Evolutionary conservation across 2,113 vertebrate species (phyloP), one percentile per base, ranked within the genome.

Genomic region (Notarius quadriscutis): DNA sequence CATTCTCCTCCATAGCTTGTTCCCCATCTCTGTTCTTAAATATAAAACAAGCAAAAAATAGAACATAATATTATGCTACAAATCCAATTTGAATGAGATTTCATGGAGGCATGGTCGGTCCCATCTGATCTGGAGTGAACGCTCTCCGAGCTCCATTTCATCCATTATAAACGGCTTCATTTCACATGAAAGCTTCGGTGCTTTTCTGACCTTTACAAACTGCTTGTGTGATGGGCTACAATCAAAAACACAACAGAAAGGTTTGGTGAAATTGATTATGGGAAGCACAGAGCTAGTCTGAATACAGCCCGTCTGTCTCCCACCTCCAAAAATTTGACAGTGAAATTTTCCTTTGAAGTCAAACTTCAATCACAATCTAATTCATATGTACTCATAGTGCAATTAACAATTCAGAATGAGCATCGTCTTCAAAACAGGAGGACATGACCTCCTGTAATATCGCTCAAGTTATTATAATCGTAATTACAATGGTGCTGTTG

Each of bases 331-430:
- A 85, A 92, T 92, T 80, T 90, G 90, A 92, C 87, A 89, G 88
- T 88, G 48, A 88, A 91, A 91, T 93, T 92, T 92, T 91, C 90
- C 91, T 94, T 93, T 94, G 93, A 95, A 93, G 92, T 92, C 88
- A 91, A 93, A 87, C 80, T 91, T 89, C 82, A 92, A 93, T 93
- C 88, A 88, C 65, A 83, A 72, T 67, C 18, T 11, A 84, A 91
- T 84, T 86, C 48, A 90, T 82, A 72, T 84, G 87, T 72, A 53
- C 48, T 86, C 88, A 9, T 62, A 89, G 58, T 15, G 25, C 25
- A 67, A 83, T 83, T 87, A 83, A 57, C 71, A 20, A 83, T 83
- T 87, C 69, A 48, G 48, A 62, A 22, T 55, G 17, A 83, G 30
- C n/a, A 57, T 7, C 14, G 48, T 51, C 4, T 53, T 83, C 41